These are phyloP conservation scores for Hemicentrotus pulcherrimus DNA, from an alignment of 35 echinoderm and acorn worm species.

Conservation along the genomic window DNA sequence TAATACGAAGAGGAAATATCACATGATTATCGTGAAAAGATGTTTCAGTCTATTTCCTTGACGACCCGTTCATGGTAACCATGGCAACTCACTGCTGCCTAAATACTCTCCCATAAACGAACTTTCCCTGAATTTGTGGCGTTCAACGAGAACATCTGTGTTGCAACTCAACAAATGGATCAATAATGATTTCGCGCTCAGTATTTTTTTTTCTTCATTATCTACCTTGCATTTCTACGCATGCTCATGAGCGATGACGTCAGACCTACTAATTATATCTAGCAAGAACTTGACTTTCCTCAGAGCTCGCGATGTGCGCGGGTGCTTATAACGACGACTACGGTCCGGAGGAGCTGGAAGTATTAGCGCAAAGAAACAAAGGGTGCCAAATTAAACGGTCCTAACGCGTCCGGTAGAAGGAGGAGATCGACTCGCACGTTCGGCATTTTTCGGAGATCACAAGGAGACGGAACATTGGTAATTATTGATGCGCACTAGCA, in stretches of 20 bases:
- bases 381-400: neutral
- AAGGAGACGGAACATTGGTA: neutral
- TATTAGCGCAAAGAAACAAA: neutral
- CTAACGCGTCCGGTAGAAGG: neutral
- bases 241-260: neutral
- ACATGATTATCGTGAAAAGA: neutral
- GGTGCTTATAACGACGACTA: neutral
- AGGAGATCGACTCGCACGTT: neutral
- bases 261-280: neutral
- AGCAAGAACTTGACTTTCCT: neutral
- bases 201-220: neutral
- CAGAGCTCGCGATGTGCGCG: neutral
- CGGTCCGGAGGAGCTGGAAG: neutral
- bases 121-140: neutral
- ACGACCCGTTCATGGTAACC: neutral
- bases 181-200: neutral
- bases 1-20: neutral
- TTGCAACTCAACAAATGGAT: neutral
- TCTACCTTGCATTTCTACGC: conserved; percentile 1
- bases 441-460: neutral
- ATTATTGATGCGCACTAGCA: neutral
- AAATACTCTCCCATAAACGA: neutral
- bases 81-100: neutral
- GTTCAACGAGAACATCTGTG: neutral
- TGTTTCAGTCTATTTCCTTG: conserved; percentile 10